Evolutionary conservation across 2,888 invertebrate genomes (phyloP).

Genomic region (Noctua janthina): DNA sequence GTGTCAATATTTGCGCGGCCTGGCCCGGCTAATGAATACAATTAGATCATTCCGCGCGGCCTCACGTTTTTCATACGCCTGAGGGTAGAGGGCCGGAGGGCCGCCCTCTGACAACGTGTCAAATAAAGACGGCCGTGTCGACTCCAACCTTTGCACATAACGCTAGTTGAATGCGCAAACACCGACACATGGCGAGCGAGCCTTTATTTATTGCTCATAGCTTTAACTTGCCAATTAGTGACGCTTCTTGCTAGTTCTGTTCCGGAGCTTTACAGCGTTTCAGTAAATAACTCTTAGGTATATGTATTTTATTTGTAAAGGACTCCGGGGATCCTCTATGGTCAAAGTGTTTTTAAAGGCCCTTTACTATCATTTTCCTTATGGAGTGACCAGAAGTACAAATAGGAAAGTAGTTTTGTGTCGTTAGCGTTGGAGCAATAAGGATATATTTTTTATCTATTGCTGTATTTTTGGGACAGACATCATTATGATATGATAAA

Average conservation of each 20-base stretch:
- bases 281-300: constrained; percentile 32
- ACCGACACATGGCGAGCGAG: constrained; percentile 69
- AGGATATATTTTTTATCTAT: not conserved
- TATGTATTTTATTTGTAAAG: constrained; percentile 37
- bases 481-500: constrained; percentile 6
- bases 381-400: constrained; percentile 20
- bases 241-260: constrained; percentile 39
- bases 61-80: constrained; percentile 89
- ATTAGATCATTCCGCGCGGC: constrained; percentile 90
- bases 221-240: constrained; percentile 61
- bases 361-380: constrained; percentile 25
- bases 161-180: constrained; percentile 77
- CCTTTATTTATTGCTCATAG: constrained; percentile 62
- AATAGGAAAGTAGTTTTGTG: constrained; percentile 7
- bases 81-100: constrained; percentile 68
- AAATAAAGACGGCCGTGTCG: constrained; percentile 78
- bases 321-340: not conserved
- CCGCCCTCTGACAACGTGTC: constrained; percentile 83
- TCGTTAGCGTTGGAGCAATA: not conserved
- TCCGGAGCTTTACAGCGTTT: constrained; percentile 26
- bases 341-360: constrained; percentile 18
- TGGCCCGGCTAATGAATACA: constrained; percentile 90
- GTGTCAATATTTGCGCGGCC: constrained; percentile 89
- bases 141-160: constrained; percentile 79
- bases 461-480: not conserved